A percentile compares a stretch with the other conserved stretches of the same genome.
phyloP scores from a whole-genome alignment of 2,113 vertebrate species.

The Pachypanchax playfairii region DNA sequence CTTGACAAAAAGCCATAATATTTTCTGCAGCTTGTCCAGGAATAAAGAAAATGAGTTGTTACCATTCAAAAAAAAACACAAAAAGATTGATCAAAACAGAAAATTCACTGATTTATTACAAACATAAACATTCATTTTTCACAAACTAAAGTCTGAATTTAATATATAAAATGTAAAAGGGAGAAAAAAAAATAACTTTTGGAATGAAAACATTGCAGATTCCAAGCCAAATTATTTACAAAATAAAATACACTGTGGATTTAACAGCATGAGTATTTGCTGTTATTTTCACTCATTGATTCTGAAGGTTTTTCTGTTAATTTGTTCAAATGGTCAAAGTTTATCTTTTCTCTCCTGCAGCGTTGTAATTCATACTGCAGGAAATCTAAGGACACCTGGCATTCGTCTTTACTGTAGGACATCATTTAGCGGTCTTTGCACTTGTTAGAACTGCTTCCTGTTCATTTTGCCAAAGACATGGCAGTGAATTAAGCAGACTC shows the following conservation, averaged over 20 bases:
- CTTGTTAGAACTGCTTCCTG: constrained; percentile 10
- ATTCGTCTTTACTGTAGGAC: not conserved
- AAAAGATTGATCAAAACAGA: not conserved
- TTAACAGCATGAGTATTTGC: not conserved
- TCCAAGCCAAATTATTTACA: not conserved
- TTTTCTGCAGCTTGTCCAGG: constrained; percentile 20
- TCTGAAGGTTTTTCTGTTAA: not conserved
- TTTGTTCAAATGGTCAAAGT: too few species aligned
- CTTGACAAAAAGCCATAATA: constrained; percentile 47
- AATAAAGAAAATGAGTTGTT: constrained; percentile 28
- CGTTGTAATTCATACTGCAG: constrained; percentile 1
- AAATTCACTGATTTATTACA: not conserved
- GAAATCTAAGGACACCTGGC: not conserved
- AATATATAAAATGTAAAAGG: not conserved
- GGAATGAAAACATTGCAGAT: not conserved
- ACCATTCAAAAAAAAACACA: constrained; percentile 32
- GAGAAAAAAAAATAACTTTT: not conserved
- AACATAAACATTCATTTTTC: not conserved
- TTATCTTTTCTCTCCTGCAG: too few species aligned
- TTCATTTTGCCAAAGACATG: constrained; percentile 21
- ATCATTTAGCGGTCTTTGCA: not conserved
- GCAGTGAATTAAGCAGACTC: not conserved
- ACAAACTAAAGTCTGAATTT: not conserved
- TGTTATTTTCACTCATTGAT: not conserved
- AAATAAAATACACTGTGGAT: not conserved